Conservation (phyloP, 2,888 invertebrate genomes). For the Osmoderma eremita region DNA sequence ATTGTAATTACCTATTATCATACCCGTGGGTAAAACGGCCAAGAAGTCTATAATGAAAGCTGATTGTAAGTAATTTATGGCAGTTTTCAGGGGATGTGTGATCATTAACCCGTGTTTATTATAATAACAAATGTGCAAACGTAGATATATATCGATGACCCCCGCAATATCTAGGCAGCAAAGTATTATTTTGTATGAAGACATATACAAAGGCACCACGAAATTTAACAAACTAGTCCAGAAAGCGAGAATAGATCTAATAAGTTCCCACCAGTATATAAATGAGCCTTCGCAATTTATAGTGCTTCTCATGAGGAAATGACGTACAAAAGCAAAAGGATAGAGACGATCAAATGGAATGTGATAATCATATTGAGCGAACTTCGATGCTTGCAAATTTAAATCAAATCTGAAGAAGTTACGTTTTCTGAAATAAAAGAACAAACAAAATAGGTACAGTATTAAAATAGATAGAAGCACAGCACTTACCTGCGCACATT, state of each 20-base stretch:
- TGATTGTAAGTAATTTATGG: constrained; percentile 62
- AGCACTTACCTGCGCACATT: constrained; percentile 19
- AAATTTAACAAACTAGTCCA: constrained; percentile 37
- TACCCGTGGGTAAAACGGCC: constrained; percentile 63
- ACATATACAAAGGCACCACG: constrained; percentile 15
- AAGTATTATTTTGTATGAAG: constrained; percentile 49
- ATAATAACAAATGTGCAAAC: constrained; percentile 66
- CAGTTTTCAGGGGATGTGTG: constrained; percentile 64
- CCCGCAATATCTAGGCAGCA: constrained; percentile 45
- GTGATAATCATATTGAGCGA: constrained; percentile 48
- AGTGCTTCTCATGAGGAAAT: constrained; percentile 45
- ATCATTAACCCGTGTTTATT: constrained; percentile 64
- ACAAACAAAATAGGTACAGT: not conserved
- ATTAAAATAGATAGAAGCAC: not conserved
- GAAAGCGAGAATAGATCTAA: constrained; percentile 42
- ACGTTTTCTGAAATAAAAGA: constrained; percentile 20
- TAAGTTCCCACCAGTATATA: constrained; percentile 44
- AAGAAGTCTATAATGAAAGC: constrained; percentile 63
- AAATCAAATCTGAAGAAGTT: constrained; percentile 21
- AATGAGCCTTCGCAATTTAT: constrained; percentile 46
- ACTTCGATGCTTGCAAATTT: constrained; percentile 33
- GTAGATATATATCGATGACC: constrained; percentile 63
- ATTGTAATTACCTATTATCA: constrained; percentile 27
- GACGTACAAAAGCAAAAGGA: constrained; percentile 42
- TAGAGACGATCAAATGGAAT: constrained; percentile 46